Evolutionary conservation across 2,113 vertebrate species (phyloP).

Genomic region (Glareola pratincola): DNA sequence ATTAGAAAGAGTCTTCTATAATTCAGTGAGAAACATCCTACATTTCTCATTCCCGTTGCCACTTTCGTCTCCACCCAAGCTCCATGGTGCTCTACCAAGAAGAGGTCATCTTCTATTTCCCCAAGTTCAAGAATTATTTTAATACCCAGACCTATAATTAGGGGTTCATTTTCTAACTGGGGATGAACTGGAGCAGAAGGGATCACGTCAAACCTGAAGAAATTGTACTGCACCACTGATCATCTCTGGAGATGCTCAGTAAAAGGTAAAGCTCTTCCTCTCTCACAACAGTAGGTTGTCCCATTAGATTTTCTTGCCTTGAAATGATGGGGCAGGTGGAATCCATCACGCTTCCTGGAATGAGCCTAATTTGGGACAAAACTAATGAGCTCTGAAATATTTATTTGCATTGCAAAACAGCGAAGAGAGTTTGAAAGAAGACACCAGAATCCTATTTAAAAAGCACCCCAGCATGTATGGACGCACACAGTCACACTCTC

Average conservation of each 20-base stretch:
- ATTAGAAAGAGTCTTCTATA: neutral
- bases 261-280: neutral
- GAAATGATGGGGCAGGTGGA: neutral
- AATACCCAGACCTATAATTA: neutral
- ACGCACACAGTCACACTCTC: neutral
- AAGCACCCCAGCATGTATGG: neutral
- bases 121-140: neutral
- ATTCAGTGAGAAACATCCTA: rapidly evolving
- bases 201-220: neutral
- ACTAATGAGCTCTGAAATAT: slow-evolving; percentile 38
- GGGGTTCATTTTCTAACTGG: neutral
- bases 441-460: neutral
- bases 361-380: neutral
- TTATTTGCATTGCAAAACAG: slow-evolving; percentile 18
- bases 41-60: neutral
- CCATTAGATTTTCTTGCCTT: neutral
- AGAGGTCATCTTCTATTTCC: neutral
- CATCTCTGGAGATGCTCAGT: neutral
- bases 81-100: neutral
- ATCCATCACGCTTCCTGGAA: neutral
- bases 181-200: neutral
- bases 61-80: neutral
- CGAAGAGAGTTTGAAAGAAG: slow-evolving; percentile 6
- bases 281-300: neutral
- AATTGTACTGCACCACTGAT: neutral